Base-by-base conservation (phyloP, 2,888 invertebrate species). In the Cosmorhoe ocellata region DNA sequence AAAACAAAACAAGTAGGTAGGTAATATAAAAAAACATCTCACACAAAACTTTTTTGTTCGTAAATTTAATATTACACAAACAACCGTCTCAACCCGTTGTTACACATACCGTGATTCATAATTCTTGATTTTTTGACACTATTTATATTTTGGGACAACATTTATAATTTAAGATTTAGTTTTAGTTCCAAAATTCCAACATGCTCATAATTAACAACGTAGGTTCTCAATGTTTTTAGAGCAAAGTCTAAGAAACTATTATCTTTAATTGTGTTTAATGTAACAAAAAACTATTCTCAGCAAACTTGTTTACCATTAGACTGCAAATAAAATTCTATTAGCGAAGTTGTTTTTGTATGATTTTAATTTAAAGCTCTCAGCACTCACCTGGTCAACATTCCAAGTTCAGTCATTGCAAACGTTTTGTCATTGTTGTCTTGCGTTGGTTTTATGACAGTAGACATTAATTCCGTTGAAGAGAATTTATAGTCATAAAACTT, bases 31-130 rank as follows among this genome's bases (percentile, higher is more conserved):
- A 22, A 8, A 4, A n/a, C 7, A 33, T 9, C 13, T 26, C 7
- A 13, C 0, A 22, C 6, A 6, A 7, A 24, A 18, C 4, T 6
- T 24, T 24, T 24, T 24, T 4, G 24, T 24, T 7, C n/a, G n/a
- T n/a, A n/a, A n/a, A 7, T 1, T 24, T 24, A 24, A 5, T 24
- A 7, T 24, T 24, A 12, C 30, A 40, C 1, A 26, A 34, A 36
- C 31, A 45, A 45, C 44, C 40, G 18, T 26, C 36, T 12, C 24
- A 36, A n/a, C 31, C 40, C 1, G 26, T 10, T 30, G 13, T 27
- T 27, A 33, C 34, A 40, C 36, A 36, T 11, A 40, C 34, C 34
- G 24, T 50, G 43, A 34, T 34, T 40, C 18, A 14, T 11, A 28
- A 1, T 18, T 9, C 30, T 12, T 18, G n/a, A 32, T 27, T 14